phyloP scores from a whole-genome alignment of 1,140 invertebrate species.

The Aphaenogaster ashmeadi region DNA sequence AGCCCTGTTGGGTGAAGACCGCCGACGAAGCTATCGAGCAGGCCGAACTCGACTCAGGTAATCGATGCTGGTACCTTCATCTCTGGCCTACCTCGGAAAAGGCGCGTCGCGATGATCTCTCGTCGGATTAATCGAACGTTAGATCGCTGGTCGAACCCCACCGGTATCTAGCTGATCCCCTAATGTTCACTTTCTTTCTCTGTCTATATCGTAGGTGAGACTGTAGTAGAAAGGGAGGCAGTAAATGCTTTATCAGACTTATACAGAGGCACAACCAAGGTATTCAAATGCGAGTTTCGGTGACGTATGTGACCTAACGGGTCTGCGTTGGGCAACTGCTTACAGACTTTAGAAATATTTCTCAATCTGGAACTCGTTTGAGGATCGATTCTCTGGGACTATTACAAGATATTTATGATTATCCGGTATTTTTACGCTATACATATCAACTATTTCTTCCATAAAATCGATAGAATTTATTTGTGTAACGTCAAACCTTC shows the following conservation, averaged over 20 bases:
- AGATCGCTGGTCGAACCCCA: background rate
- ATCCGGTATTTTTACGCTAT: background rate
- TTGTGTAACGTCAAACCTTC: background rate
- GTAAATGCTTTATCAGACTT: background rate
- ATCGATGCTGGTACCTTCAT: conserved; percentile 28
- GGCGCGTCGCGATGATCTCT: background rate
- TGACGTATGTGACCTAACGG: background rate
- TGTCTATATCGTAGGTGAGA: background rate
- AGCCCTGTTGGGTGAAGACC: conserved; percentile 82
- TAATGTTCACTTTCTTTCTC: background rate
- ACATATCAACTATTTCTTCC: background rate
- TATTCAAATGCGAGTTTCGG: background rate
- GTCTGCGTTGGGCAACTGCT: background rate
- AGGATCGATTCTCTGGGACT: background rate
- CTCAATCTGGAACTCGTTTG: background rate
- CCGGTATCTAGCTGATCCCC: background rate
- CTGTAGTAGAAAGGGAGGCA: background rate
- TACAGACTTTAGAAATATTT: background rate
- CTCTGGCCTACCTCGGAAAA: background rate
- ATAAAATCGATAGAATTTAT: background rate
- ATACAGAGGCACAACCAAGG: background rate
- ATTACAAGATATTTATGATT: background rate
- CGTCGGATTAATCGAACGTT: background rate
- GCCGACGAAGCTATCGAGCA: conserved; percentile 85
- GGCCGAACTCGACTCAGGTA: conserved; percentile 83